Base-by-base conservation (phyloP, 2,113 vertebrate genomes). In the Triplophysa dalaica region DNA sequence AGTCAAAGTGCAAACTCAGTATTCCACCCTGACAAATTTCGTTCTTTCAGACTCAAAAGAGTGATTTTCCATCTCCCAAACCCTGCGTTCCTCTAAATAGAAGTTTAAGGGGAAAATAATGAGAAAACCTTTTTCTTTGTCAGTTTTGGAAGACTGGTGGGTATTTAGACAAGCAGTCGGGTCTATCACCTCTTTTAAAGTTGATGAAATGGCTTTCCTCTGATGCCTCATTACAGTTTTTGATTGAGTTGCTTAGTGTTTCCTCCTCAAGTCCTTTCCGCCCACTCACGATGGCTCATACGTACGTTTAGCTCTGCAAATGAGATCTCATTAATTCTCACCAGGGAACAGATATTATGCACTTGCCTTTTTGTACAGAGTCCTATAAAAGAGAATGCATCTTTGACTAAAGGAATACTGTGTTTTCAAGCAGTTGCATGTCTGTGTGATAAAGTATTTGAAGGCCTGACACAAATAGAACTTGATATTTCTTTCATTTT, bases 151-250 rank as follows among this genome's bases (percentile, higher is more conserved):
- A 61, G n/a, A 33, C 13, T 16, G 64, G 45, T 76, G 45, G 24
- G 61, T 64, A 21, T 64, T 65, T 64, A 22, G 60, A 21, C 17
- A 24, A 64, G 74, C 61, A 65, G 45, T 64, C 7, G 24, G 61
- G 24, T 77, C 60, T 54, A 65, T 77, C 75, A 65, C 45, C 61
- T 75, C 73, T 52, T 65, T 77, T 38, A 65, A 54, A 19, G 69
- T 74, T 66, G 78, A 33, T 80, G 69, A 74, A 73, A 54, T 41
- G 8, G 69, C 70, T 66, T 74, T 54, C 56, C 45, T 56, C 61
- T 63, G 11, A 38, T 22, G 54, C 74, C 62, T 24, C 61, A 74
- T 72, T 73, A 67, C 21, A 38, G 12, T 58, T 56, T 67, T 60
- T 67, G 41, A 58, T 61, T 14, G 63, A 77, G 75, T 65, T 65